Evolutionary conservation across 2,113 vertebrate species (phyloP).

Genomic region (Agelaius phoeniceus): DNA sequence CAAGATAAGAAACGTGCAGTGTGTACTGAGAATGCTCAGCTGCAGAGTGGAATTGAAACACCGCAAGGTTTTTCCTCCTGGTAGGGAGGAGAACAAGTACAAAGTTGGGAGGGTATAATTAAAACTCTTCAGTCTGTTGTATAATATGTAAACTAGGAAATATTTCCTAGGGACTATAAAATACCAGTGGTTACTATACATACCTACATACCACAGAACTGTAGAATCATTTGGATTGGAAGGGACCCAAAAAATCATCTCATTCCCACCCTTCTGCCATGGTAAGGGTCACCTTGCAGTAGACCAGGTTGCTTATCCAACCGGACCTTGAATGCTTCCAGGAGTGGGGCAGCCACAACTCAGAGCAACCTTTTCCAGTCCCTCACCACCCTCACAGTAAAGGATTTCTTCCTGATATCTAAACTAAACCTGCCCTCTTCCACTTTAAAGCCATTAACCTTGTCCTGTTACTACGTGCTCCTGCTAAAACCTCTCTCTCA

Average conservation of each 20-base stretch:
- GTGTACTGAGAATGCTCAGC: neutral
- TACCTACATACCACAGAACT: neutral
- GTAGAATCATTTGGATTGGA: neutral
- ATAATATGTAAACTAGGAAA: neutral
- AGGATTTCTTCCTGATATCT: neutral
- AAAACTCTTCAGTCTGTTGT: neutral
- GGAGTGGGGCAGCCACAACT: neutral
- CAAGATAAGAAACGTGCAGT: neutral
- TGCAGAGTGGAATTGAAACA: neutral
- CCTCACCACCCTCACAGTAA: neutral
- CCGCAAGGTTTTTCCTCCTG: neutral
- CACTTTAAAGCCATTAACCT: neutral
- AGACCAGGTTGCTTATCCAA: neutral
- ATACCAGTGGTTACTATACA: neutral
- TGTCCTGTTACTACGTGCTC: neutral
- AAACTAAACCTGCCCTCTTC: neutral
- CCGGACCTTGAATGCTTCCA: neutral
- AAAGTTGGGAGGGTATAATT: neutral
- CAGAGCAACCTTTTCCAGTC: neutral
- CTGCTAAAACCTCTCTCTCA: neutral
- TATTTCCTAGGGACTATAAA: neutral
- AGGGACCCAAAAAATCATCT: neutral
- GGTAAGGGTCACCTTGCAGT: neutral
- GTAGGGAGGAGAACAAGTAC: neutral
- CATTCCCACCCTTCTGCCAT: neutral